Base-by-base conservation (phyloP, 30 jellyfish, hydroid and myxozoan genomes). In the Pelagia noctiluca region DNA sequence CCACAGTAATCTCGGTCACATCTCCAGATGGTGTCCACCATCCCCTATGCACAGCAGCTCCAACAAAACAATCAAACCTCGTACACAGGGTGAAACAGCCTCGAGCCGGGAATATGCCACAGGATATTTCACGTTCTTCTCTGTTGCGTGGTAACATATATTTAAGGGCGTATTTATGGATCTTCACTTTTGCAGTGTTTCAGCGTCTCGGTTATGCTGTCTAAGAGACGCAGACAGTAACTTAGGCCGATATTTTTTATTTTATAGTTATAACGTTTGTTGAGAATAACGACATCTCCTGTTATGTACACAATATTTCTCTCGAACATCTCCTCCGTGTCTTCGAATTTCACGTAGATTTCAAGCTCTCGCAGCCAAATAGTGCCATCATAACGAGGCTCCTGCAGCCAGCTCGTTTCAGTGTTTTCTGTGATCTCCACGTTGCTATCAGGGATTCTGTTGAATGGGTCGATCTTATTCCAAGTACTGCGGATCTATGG, bases 401-500 rank as follows among this genome's bases (percentile, higher is more conserved):
- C 42, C 26, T 53, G 68, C 50, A 42, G 66, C 91, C 91, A 81
- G 23, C 66, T 54, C 25, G 48, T 19, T 53, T 81, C 84, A 33
- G 57, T 46, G 78, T 68, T 81, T 52, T 81, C 91, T 13, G 57
- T 31, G 26, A 81, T 67, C 34, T 81, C 91, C 2, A 81, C 84
- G 26, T 67, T 49, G 32, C 30, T 36, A 0, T 67, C 52, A 18
- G 91, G 91, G 24, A 81, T 57, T 19, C 83, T 77, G 0, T 57
- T 21, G 63, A 81, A 81, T 2, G 91, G 91, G 46, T 81, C 49
- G 47, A 81, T 49, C 57, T 81, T 81, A 24, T 68, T 47, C 91
- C 91, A 81, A 0, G 72, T 81, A 21, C 68, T 60, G 52, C 91
- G 91, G 1, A 81, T 54, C 91, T 81, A 52, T n/a, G n/a, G n/a